Base-by-base conservation (phyloP, 2,113 vertebrate species). In the Riparia riparia region DNA sequence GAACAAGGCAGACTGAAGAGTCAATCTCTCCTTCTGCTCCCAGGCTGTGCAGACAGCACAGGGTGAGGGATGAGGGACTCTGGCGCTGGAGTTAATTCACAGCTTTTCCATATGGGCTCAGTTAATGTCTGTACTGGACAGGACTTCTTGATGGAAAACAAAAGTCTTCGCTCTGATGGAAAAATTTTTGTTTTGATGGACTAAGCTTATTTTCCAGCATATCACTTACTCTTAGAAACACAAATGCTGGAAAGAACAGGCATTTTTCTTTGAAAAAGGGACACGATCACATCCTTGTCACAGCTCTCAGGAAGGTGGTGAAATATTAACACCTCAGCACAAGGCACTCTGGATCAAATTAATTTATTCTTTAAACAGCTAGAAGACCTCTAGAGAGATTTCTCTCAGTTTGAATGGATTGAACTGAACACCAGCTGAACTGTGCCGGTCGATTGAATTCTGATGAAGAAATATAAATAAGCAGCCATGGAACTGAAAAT, bases 401-500 rank as follows among this genome's bases (percentile, higher is more conserved):
- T 66, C 83, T 81, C 37, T 47, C 39, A 41, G 60, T 24, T 41
- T 61, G 71, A 71, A 89, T 86, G 69, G 80, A 82, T 9, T 84
- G 80, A 90, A 66, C 79, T 77, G 78, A 79, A 54, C 4, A 70
- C 8, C 65, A 82, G 74, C 82, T 95, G 72, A 90, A 71, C 63
- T 64, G 61, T 41, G 69, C 44, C 66, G 78, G 81, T 81, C 5
- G 0, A 81, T 82, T 78, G 32, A 89, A 71, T 63, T 45, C 81
- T 65, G 93, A 68, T 57, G 69, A 81, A 49, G 73, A 94, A 92
- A 89, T 56, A 92, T 50, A 91, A 90, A 82, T 68, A 80, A 92
- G 79, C 34, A 64, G 82, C 34, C 56, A 66, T 8, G 44, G 73
- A 84, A 82, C 44, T 45, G 15, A 65, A 69, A 87, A 78, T 4